Evolutionary conservation across 2,113 vertebrate species (phyloP), one percentile per base, ranked within the genome.

Genomic region (Neolamprologus longior): DNA sequence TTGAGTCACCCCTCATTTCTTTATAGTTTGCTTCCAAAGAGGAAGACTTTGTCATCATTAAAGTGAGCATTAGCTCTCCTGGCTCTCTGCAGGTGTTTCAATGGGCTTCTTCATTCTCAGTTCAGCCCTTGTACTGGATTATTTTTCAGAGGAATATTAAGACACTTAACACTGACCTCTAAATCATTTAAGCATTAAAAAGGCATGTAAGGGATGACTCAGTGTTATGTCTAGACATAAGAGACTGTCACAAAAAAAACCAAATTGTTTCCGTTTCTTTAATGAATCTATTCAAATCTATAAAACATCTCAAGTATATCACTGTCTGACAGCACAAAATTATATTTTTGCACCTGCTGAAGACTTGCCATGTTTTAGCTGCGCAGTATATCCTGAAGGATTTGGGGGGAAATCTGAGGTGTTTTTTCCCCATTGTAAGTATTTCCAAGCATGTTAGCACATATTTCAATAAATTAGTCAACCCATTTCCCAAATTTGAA

Each of bases 191-290:
- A 66, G 61, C 10, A 66, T 37, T 66, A 37, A 66, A 66, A 37
- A 66, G 0, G 33, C 0, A 0, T n/a, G 10, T 1, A 66, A 66
- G 31, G 61, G 61, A n/a, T 13, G 3, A 66, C 19, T 37, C 31
- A 37, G 31, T 66, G 31, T 11, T 63, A 63, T 63, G 58, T 4
- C 28, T 33, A 63, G 15, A 33, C 58, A 63, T 63, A 63, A 19
- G 2, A 63, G 58, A 63, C 5, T 33, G 6, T 63, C 0, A 11
- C 61, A 66, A n/a, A 66, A 19, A n/a, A 11, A 0, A 0, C 1
- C 2, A n/a, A 63, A 35, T 12, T 35, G 58, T 63, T 63, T 0
- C 9, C 17, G 0, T 35, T 63, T 35, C 31, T 63, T 63, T 63
- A 63, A 35, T n/a, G 58, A 66, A 66, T 66, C 9, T 63, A 19